A percentile compares a stretch with the other conserved stretches of the same genome.
phyloP scores from a whole-genome alignment of 2,113 vertebrate species.

The Microtus richardsoni region DNA sequence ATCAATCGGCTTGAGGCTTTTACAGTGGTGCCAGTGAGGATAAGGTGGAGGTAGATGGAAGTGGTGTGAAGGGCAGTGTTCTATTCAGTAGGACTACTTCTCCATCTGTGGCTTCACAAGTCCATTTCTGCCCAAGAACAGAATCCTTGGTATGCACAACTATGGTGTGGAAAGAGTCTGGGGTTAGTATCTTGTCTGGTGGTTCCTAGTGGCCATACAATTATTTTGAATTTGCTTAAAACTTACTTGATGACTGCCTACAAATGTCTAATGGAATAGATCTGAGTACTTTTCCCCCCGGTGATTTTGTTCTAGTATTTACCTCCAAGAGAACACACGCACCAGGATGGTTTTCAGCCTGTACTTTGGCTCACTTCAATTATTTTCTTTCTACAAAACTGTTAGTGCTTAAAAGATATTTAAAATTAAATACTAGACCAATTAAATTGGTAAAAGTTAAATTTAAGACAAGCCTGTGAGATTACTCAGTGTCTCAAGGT shows the following conservation, averaged over 20 bases:
- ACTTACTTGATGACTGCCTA: not conserved
- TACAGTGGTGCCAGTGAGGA: conserved; percentile 57
- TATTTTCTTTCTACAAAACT: not conserved
- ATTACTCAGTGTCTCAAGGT: not conserved
- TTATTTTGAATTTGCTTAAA: conserved; percentile 83
- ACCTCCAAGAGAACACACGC: conserved; percentile 79
- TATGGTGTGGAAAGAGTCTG: conserved; percentile 60
- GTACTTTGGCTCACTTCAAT: conserved; percentile 70
- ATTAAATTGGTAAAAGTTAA: not conserved
- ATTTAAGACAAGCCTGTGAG: not conserved
- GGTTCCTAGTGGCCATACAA: conserved; percentile 77
- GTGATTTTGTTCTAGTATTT: conserved; percentile 70
- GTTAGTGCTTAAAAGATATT: not conserved
- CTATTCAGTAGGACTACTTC: conserved; percentile 68
- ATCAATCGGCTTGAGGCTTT: conserved; percentile 84
- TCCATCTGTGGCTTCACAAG: conserved; percentile 84
- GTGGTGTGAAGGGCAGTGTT: not conserved
- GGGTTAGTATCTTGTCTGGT: conserved; percentile 73
- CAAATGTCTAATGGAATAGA: conserved; percentile 81
- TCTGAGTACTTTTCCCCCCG: conserved; percentile 77
- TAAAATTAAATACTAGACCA: not conserved
- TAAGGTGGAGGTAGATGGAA: conserved; percentile 4
- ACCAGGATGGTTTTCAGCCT: conserved; percentile 80
- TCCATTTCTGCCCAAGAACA: conserved; percentile 78
- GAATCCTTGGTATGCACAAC: conserved; percentile 81